Percentiles rank a stretch among this genome's conserved stretches.
phyloP scores from a whole-genome alignment of 2,888 invertebrate genomes.

The Aporophyla nigra region DNA sequence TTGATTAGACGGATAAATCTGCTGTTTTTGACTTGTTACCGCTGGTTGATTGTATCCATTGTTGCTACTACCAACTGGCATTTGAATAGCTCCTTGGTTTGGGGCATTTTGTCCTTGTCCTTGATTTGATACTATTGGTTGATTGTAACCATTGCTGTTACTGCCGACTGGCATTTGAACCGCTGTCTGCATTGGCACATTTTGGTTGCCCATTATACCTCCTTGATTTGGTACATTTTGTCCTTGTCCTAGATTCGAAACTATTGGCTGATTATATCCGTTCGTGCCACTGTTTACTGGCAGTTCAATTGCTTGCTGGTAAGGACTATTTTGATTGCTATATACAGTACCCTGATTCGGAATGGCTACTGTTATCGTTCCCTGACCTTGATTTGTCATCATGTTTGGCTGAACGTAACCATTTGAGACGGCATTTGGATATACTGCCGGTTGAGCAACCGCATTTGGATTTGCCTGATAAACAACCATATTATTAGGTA shows the following conservation, averaged over 20 bases:
- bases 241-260: constrained; percentile 6
- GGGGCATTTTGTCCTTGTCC: background rate
- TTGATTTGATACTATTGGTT: constrained; percentile 12
- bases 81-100: background rate
- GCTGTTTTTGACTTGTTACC: constrained; percentile 12
- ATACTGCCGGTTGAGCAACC: constrained; percentile 12
- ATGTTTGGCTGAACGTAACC: constrained; percentile 13
- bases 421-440: constrained; percentile 21
- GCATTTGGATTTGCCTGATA: constrained; percentile 33
- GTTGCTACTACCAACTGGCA: background rate
- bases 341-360: constrained; percentile 24
- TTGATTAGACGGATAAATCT: background rate
- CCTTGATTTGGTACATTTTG: constrained; percentile 26
- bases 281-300: constrained; percentile 18
- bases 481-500: constrained; percentile 32
- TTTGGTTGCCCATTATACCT: background rate
- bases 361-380: constrained; percentile 15
- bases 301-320: constrained; percentile 14
- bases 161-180: constrained; percentile 6
- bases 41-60: background rate
- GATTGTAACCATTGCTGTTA: constrained; percentile 21
- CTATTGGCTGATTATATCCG: constrained; percentile 35
- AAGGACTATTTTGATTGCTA: constrained; percentile 27
- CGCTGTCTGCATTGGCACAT: constrained; percentile 11
- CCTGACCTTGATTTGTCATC: constrained; percentile 15